Percentiles rank a stretch among this genome's conserved stretches.
These are phyloP conservation scores for Eurytoma californica DNA, from an alignment of 2,888 invertebrate species.

Conservation along the genomic window DNA sequence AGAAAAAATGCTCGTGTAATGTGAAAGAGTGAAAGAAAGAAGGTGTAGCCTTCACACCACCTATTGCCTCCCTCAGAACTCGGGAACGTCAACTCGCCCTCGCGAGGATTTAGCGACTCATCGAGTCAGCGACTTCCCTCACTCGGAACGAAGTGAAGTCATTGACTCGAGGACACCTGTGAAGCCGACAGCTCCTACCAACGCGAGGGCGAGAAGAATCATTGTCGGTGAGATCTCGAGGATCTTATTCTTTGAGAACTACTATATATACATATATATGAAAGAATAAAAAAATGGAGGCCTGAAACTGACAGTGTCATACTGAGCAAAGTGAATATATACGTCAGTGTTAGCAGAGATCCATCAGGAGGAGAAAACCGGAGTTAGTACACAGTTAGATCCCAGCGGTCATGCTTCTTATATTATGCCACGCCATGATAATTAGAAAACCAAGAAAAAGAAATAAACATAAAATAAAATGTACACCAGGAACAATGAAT, in stretches of 20 bases:
- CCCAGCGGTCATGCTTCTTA: constrained; percentile 37
- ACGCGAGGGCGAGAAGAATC: not conserved
- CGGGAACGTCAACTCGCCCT: constrained; percentile 1
- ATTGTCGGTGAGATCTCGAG: constrained; percentile 1
- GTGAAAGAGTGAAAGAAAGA: not conserved
- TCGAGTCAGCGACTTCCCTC: too few species aligned
- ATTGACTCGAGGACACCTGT: too few species aligned
- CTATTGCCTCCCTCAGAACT: not conserved
- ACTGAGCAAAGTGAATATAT: constrained; percentile 76
- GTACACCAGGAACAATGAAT: not conserved
- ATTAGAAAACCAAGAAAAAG: not conserved
- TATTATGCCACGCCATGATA: not conserved
- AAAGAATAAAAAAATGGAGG: constrained; percentile 60
- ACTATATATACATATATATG: constrained; percentile 30
- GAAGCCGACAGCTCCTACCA: too few species aligned
- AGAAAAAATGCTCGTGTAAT: not conserved
- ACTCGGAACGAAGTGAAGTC: too few species aligned
- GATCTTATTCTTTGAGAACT: constrained; percentile 3
- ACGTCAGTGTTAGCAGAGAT: constrained; percentile 73
- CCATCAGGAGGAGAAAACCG: constrained; percentile 34
- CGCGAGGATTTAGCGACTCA: not conserved
- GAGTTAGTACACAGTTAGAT: constrained; percentile 26
- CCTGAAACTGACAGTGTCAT: constrained; percentile 75
- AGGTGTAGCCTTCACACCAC: too few species aligned
- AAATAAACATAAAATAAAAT: constrained; percentile 15